phyloP scores from a whole-genome alignment of 1,140 invertebrate genomes.

The Tetramorium parvispinum region DNA sequence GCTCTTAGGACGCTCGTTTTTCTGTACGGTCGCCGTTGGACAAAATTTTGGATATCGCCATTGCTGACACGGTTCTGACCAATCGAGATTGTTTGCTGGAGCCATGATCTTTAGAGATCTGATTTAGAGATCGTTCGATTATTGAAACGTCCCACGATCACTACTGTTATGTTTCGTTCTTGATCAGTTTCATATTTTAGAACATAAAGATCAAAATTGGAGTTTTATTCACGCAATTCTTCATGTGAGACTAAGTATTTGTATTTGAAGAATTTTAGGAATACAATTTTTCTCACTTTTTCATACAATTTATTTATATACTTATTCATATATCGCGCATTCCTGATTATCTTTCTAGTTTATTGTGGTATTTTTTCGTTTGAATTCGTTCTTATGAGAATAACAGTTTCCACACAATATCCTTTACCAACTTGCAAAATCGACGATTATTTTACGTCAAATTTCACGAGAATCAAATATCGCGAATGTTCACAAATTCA shows the following conservation, averaged over 20 bases:
- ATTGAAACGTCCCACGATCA: not conserved
- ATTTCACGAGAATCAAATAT: not conserved
- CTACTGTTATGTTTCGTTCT: not conserved
- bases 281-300: not conserved
- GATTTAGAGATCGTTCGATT: not conserved
- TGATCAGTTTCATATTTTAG: not conserved
- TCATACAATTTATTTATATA: not conserved
- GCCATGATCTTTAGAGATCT: slow-evolving; percentile 73
- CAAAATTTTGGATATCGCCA: slow-evolving; percentile 82
- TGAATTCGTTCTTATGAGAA: not conserved
- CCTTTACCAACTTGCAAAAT: not conserved
- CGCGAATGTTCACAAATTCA: not conserved
- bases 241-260: not conserved
- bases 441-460: not conserved
- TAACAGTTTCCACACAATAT: not conserved
- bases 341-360: not conserved
- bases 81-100: slow-evolving; percentile 79
- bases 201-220: not conserved
- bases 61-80: slow-evolving; percentile 82
- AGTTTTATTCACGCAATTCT: not conserved
- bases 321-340: not conserved
- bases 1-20: slow-evolving; percentile 75
- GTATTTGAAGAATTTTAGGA: not conserved
- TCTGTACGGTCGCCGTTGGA: slow-evolving; percentile 62
- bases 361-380: not conserved